phyloP scores from a whole-genome alignment of 1,140 invertebrate genomes.

The Kradibia gibbosae region DNA sequence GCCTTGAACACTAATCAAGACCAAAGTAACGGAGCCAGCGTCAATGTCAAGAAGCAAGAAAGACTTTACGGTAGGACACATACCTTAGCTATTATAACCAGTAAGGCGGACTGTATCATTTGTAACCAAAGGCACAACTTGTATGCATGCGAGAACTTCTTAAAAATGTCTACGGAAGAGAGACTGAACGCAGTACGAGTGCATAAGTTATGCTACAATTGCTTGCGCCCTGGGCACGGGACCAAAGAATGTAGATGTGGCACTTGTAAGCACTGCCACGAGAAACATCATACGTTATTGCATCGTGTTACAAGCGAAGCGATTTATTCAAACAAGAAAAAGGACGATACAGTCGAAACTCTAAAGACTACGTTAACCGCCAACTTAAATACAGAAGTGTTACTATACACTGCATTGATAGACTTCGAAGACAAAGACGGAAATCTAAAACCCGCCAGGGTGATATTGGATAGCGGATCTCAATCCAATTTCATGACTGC shows the following conservation, averaged over 20 bases:
- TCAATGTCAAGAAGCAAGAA: neutral
- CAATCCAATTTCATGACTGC: conserved; percentile 15
- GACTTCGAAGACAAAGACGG: neutral
- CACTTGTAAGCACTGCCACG: neutral
- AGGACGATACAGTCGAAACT: neutral
- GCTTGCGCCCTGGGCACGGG: no score
- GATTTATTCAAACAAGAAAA: neutral
- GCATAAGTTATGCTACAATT: no score
- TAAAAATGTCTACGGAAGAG: neutral
- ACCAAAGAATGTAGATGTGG: neutral
- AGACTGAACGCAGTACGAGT: neutral
- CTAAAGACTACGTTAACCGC: neutral
- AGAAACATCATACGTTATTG: neutral
- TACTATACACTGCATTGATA: neutral
- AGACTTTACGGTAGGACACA: no score
- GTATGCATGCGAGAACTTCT: neutral
- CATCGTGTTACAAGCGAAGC: neutral
- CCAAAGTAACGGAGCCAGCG: neutral
- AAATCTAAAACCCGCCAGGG: neutral
- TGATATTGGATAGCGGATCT: neutral
- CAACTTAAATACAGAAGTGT: neutral
- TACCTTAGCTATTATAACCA: no score
- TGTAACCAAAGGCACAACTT: neutral
- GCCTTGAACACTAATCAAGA: neutral
- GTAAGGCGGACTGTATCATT: neutral